Conservation (phyloP, 2,888 invertebrate species). For the Falcaria lacertinaria region DNA sequence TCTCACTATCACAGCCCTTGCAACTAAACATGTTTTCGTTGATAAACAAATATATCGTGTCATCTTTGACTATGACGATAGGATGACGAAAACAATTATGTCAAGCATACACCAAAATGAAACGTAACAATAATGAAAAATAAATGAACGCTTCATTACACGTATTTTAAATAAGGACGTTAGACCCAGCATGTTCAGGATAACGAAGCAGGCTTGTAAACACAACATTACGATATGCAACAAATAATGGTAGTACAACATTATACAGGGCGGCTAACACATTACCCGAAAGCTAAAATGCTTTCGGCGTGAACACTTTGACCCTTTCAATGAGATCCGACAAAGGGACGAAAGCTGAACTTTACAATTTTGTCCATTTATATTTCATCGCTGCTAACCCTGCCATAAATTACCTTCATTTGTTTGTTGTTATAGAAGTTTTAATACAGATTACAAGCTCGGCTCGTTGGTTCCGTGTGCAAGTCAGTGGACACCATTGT, state of each 20-base stretch:
- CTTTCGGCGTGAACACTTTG: conserved; percentile 36
- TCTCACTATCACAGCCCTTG: too few relatives aligned
- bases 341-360: conserved; percentile 33
- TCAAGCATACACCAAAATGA: too few relatives aligned
- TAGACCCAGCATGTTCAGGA: too few relatives aligned
- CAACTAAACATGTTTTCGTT: too few relatives aligned
- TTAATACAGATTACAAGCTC: conserved; percentile 24
- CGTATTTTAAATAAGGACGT: neutral
- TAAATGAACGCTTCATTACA: too few relatives aligned
- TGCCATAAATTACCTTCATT: conserved; percentile 33
- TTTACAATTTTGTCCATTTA: conserved; percentile 46
- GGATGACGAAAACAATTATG: too few relatives aligned
- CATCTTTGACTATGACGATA: too few relatives aligned
- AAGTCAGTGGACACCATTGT: neutral
- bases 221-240: neutral
- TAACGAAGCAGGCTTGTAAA: neutral
- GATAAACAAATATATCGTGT: too few relatives aligned
- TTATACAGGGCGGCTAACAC: conserved; percentile 26
- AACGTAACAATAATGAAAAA: too few relatives aligned
- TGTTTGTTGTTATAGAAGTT: conserved; percentile 25
- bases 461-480: conserved; percentile 1
- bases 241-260: conserved; percentile 13
- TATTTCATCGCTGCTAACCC: conserved; percentile 36
- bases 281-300: conserved; percentile 36
- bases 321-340: conserved; percentile 39